phyloP scores from a whole-genome alignment of 1,140 invertebrate genomes.

The Schlechtendalia chinensis region DNA sequence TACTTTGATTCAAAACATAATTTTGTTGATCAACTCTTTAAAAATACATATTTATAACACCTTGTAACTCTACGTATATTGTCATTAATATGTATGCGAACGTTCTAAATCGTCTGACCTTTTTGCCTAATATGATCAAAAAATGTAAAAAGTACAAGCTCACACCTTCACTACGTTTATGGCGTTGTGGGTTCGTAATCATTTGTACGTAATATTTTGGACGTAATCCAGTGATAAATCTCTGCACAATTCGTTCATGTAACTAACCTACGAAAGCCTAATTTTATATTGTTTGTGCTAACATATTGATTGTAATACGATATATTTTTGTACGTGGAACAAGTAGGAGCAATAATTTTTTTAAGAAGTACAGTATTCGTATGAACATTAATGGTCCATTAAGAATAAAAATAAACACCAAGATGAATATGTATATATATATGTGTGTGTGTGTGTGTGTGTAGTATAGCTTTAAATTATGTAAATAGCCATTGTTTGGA shows the following conservation, averaged over 20 bases:
- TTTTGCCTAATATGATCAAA: slow-evolving; percentile 41
- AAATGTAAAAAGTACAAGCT: background rate
- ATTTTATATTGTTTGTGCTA: background rate
- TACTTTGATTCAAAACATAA: background rate
- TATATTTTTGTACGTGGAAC: background rate
- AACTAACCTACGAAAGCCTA: background rate
- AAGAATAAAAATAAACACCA: background rate
- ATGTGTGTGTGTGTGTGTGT: too few species aligned
- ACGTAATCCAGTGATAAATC: slow-evolving; percentile 12
- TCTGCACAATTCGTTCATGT: background rate
- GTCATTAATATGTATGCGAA: background rate
- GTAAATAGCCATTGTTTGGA: slow-evolving; percentile 35
- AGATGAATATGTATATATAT: background rate
- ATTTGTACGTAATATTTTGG: slow-evolving; percentile 30
- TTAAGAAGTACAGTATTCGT: background rate
- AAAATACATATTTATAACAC: background rate
- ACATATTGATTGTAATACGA: background rate
- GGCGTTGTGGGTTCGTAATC: slow-evolving; percentile 29
- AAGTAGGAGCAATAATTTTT: background rate
- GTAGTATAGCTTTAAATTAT: slow-evolving; percentile 15
- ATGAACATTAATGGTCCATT: background rate
- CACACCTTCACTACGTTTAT: slow-evolving; percentile 25
- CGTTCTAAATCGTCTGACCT: slow-evolving; percentile 31
- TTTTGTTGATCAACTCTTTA: background rate
- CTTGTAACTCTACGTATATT: background rate